phyloP scores from a whole-genome alignment of 2,797 vertebrate species.

The Cryptoblepharus egeriae region DNA sequence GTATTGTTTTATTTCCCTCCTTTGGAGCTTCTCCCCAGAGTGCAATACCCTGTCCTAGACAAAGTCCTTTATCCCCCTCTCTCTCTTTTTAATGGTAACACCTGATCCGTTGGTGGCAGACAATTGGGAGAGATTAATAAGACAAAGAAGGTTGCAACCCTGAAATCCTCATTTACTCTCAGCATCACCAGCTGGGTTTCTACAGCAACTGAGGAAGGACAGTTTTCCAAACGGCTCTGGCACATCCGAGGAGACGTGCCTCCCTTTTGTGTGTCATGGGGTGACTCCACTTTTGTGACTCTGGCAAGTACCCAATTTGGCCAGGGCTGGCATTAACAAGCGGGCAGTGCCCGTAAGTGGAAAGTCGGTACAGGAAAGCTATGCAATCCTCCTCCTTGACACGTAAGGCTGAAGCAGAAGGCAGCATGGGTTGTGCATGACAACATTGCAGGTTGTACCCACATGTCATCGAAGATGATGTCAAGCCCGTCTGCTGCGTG shows the following conservation, averaged over 20 bases:
- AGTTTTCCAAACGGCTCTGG: not conserved
- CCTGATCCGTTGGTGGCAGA: slow-evolving; percentile 40
- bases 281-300: not conserved
- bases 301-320: not conserved
- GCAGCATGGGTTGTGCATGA: not conserved
- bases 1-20: not conserved
- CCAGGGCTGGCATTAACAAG: not conserved
- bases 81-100: not conserved
- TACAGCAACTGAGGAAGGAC: slow-evolving; percentile 2
- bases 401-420: no score
- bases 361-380: not conserved
- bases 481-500: not conserved
- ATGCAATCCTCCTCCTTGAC: not conserved
- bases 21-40: not conserved
- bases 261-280: not conserved
- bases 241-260: not conserved
- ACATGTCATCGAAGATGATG: not conserved
- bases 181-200: slow-evolving; percentile 35
- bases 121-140: slow-evolving; percentile 31
- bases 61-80: not conserved
- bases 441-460: not conserved
- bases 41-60: not conserved
- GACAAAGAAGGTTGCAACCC: slow-evolving; percentile 37
- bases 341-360: no score
- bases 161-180: slow-evolving; percentile 31